Conservation (phyloP, 2,797 vertebrate species). For the Gallirallus australis region DNA sequence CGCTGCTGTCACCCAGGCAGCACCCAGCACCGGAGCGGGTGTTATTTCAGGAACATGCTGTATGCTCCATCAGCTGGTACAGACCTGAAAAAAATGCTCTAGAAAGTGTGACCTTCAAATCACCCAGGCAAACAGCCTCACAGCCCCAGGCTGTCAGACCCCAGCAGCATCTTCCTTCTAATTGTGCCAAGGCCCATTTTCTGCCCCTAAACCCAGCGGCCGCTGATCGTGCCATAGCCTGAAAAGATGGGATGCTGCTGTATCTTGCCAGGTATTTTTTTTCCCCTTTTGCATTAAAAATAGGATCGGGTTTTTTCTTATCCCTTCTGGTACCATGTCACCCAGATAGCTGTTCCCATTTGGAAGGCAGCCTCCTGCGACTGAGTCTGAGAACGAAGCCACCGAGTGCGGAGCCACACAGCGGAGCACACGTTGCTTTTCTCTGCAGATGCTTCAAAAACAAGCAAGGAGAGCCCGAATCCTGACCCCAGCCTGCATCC, state of each 20-base stretch:
- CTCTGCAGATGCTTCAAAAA: slow-evolving; percentile 9
- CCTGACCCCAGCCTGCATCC: background rate
- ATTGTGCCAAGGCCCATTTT: slow-evolving; percentile 15
- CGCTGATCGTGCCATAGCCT: background rate
- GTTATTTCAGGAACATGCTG: background rate
- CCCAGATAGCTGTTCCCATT: background rate
- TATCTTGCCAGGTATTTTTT: background rate
- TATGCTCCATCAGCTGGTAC: background rate
- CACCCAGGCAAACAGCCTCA: background rate
- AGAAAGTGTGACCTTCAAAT: slow-evolving; percentile 2
- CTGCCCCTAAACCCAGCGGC: background rate
- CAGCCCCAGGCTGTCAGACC: background rate
- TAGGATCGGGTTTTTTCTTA: background rate
- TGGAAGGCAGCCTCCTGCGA: background rate
- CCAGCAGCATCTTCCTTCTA: background rate
- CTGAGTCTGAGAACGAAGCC: background rate
- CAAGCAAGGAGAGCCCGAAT: background rate
- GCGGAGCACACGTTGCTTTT: background rate
- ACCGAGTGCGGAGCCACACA: background rate
- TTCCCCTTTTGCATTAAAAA: slow-evolving; percentile 6
- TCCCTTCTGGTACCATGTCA: background rate
- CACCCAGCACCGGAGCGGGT: background rate
- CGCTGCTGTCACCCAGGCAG: background rate
- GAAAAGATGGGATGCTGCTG: background rate
- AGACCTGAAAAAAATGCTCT: background rate